A percentile compares a stretch with the other conserved stretches of the same genome.
Conservation (phyloP, 2,888 invertebrate genomes). For the Adelphocoris suturalis region DNA sequence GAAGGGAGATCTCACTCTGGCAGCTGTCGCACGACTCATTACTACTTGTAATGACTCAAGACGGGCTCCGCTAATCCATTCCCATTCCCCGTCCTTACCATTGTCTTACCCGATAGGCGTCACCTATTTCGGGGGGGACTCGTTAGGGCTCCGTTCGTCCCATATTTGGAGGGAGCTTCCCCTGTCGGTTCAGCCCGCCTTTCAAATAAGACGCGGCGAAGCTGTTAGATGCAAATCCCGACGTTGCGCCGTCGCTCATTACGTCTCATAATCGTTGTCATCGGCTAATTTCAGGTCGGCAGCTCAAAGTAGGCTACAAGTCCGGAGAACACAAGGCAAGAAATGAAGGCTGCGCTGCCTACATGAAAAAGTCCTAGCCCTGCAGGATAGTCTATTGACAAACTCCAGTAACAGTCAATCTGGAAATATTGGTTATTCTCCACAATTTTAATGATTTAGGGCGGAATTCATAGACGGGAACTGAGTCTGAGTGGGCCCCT, state of each 20-base stretch:
- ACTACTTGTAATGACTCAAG: constrained; percentile 64
- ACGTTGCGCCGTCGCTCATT: background rate
- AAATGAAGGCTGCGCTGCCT: too few relatives aligned
- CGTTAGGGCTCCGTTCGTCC: background rate
- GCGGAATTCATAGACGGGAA: too few relatives aligned
- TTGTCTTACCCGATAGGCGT: constrained; percentile 44
- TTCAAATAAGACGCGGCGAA: constrained; percentile 15
- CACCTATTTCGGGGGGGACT: constrained; percentile 17
- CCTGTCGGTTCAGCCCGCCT: background rate
- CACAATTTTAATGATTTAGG: too few relatives aligned
- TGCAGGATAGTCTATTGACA: too few relatives aligned
- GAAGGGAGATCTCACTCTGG: background rate
- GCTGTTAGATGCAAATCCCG: constrained; percentile 1
- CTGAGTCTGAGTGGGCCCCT: too few relatives aligned
- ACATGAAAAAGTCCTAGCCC: too few relatives aligned
- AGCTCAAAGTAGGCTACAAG: background rate
- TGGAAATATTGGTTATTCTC: too few relatives aligned
- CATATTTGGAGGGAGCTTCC: constrained; percentile 4
- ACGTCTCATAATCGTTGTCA: constrained; percentile 20
- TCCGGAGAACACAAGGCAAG: too few relatives aligned
- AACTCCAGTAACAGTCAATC: too few relatives aligned
- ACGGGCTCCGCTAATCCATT: constrained; percentile 47
- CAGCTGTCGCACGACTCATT: constrained; percentile 67
- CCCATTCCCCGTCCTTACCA: background rate
- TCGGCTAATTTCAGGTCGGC: background rate